Evolutionary conservation across 2,113 vertebrate genomes (phyloP).

Genomic region (Podilymbus podiceps): DNA sequence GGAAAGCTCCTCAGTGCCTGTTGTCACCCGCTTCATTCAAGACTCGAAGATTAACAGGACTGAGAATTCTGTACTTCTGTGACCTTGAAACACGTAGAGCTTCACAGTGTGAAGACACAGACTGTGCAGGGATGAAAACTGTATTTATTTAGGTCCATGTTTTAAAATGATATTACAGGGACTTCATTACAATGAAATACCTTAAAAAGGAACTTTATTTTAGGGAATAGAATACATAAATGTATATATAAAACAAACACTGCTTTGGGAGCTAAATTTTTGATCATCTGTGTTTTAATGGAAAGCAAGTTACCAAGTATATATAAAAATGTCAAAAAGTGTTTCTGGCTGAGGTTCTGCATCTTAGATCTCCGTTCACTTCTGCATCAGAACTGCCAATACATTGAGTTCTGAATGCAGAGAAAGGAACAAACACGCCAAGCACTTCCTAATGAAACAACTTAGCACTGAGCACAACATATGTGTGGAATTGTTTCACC

Average conservation of each 20-base stretch:
- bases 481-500: accelerated
- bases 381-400: background rate
- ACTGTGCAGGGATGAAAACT: background rate
- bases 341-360: background rate
- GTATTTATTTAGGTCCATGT: background rate
- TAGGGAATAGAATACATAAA: background rate
- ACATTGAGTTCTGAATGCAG: background rate
- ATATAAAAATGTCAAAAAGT: background rate
- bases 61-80: background rate
- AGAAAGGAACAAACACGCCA: accelerated
- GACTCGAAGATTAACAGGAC: background rate
- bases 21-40: background rate
- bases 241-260: background rate
- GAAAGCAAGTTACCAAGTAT: background rate
- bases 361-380: background rate
- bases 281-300: background rate
- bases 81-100: background rate
- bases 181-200: conserved; percentile 2
- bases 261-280: background rate
- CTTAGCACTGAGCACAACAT: background rate
- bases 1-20: background rate
- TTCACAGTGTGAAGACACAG: background rate
- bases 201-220: background rate
- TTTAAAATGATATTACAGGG: background rate
- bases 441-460: background rate